Conservation (phyloP, 2,888 invertebrate genomes). For the Capitulum mitella region DNA sequence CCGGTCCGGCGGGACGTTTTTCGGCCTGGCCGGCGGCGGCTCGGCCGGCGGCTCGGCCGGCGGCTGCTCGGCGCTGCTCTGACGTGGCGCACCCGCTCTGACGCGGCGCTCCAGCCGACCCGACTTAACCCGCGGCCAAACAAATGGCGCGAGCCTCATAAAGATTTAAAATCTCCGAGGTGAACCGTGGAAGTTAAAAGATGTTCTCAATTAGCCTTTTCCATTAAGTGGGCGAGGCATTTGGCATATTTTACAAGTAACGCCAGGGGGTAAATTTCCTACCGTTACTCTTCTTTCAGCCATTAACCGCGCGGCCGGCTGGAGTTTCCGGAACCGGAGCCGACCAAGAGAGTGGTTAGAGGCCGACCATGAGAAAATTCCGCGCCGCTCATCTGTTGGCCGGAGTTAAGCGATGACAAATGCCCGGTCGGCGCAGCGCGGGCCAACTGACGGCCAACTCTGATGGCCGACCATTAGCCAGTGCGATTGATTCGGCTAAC, state of each 20-base stretch:
- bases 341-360: neutral
- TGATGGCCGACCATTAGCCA: neutral
- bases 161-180: slow-evolving; percentile 19
- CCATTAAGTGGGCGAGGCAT: slow-evolving; percentile 14
- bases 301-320: neutral
- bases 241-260: slow-evolving; percentile 11
- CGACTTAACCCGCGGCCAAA: neutral
- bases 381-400: neutral
- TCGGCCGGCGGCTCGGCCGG: too few species aligned
- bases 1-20: neutral
- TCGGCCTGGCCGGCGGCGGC: too few species aligned
- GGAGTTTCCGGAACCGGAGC: neutral
- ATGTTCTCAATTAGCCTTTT: slow-evolving; percentile 21
- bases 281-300: slow-evolving; percentile 14
- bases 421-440: neutral
- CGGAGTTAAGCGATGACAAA: slow-evolving; percentile 19
- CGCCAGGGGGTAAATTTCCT: slow-evolving; percentile 2
- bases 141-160: slow-evolving; percentile 5
- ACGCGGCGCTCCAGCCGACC: too few species aligned
- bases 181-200: slow-evolving; percentile 22
- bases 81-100: too few species aligned
- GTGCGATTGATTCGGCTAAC: slow-evolving; percentile 14
- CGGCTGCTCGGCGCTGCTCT: too few species aligned
- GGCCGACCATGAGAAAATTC: neutral
- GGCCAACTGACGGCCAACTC: neutral